These are phyloP conservation scores for Phylloscopus trochiloides DNA, from an alignment of 2,113 vertebrate species.

Conservation along the genomic window DNA sequence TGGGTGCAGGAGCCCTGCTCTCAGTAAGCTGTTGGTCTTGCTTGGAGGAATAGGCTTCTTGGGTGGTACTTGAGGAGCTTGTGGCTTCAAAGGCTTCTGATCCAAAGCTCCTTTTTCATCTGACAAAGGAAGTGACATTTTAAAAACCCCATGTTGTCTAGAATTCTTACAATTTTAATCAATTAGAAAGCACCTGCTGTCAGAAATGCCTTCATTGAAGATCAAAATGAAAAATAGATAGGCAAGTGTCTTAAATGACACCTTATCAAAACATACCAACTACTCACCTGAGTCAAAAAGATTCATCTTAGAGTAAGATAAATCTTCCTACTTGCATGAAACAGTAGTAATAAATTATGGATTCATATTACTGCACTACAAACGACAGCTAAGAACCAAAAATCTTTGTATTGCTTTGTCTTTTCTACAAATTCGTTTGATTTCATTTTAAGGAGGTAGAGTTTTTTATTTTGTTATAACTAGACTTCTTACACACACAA, in stretches of 20 bases:
- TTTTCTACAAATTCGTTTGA: not conserved
- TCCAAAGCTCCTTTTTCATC: constrained; percentile 83
- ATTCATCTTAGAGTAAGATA: not conserved
- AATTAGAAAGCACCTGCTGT: not conserved
- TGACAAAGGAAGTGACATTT: constrained; percentile 49
- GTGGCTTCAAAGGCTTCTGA: constrained; percentile 84
- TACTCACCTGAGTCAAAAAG: not conserved
- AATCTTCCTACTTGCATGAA: not conserved
- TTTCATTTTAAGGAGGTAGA: not conserved
- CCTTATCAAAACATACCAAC: not conserved
- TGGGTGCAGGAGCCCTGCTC: constrained; percentile 73
- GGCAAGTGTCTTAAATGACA: not conserved
- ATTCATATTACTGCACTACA: not conserved
- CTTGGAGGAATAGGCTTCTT: constrained; percentile 89
- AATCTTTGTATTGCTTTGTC: not conserved
- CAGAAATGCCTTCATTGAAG: not conserved
- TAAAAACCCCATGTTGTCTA: not conserved
- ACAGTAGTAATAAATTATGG: not conserved
- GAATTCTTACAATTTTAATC: not conserved
- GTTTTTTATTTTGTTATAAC: not conserved
- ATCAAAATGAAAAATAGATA: not conserved
- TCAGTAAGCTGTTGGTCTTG: constrained; percentile 76
- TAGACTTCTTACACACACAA: not conserved
- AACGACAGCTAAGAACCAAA: not conserved
- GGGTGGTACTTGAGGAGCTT: constrained; percentile 88